Evolutionary conservation across 1,140 invertebrate species (phyloP).

Genomic region (Lucilia cuprina): DNA sequence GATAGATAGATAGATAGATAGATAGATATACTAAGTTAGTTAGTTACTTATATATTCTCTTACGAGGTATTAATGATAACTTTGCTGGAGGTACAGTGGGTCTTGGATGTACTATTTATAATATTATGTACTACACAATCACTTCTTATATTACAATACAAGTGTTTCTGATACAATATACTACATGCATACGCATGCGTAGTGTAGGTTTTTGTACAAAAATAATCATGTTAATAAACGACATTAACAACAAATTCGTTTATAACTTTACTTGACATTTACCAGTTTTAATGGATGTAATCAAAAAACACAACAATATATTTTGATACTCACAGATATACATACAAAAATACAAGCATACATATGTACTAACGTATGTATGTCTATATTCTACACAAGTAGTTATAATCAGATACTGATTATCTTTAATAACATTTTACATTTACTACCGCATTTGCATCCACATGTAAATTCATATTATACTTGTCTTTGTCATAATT

Average conservation of each 20-base stretch:
- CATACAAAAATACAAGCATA: not conserved
- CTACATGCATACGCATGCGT: no score
- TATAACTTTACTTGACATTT: conserved; percentile 7
- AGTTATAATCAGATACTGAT: not conserved
- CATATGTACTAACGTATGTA: not conserved
- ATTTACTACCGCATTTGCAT: not conserved
- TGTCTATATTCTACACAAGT: not conserved
- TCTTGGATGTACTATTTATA: no score
- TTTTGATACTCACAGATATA: not conserved
- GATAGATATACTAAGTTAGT: no score
- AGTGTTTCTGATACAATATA: no score
- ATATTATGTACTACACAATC: no score
- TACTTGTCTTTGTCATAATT: not conserved
- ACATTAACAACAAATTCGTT: not conserved
- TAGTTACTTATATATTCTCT: no score
- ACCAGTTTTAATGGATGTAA: not conserved
- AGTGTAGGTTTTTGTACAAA: no score
- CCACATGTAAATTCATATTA: not conserved
- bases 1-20: no score
- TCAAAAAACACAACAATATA: not conserved
- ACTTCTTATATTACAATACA: no score
- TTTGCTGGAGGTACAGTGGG: no score
- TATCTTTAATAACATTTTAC: conserved; percentile 4
- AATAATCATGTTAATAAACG: no score
- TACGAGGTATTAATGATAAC: no score